Evolutionary conservation across 1,140 invertebrate genomes (phyloP).

Genomic region (Aphis gossypii): DNA sequence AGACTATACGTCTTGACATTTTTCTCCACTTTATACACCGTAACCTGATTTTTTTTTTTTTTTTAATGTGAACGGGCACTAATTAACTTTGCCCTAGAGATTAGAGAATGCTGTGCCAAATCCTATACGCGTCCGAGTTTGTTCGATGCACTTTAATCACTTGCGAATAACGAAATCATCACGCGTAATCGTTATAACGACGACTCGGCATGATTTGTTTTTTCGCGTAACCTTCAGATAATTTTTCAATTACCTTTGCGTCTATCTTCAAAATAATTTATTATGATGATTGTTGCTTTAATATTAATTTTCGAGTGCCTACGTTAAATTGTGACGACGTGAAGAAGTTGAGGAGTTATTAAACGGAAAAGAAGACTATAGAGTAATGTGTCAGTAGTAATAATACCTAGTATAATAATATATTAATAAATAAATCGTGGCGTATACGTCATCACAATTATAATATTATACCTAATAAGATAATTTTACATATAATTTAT

Average conservation of each 20-base stretch:
- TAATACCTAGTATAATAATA: neutral
- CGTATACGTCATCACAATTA: neutral
- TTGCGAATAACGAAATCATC: neutral
- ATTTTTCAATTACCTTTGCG: neutral
- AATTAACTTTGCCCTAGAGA: conserved; percentile 17
- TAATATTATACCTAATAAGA: neutral
- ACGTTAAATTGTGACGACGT: neutral
- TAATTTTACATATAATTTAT: neutral
- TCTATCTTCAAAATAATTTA: neutral
- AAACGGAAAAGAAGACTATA: neutral
- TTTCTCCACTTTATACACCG: neutral
- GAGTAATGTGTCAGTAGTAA: neutral
- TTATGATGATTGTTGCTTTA: neutral
- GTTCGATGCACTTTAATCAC: neutral
- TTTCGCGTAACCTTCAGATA: neutral
- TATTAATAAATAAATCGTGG: neutral
- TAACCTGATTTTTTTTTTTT: conserved; percentile 13
- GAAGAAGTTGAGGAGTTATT: neutral
- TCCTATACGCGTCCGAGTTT: neutral
- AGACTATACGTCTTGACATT: neutral
- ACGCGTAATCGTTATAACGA: neutral
- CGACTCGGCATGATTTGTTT: neutral
- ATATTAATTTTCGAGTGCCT: neutral
- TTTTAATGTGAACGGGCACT: neutral
- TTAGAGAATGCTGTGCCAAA: neutral